phyloP scores from a whole-genome alignment of 2,113 vertebrate species.

The Onychostruthus taczanowskii region DNA sequence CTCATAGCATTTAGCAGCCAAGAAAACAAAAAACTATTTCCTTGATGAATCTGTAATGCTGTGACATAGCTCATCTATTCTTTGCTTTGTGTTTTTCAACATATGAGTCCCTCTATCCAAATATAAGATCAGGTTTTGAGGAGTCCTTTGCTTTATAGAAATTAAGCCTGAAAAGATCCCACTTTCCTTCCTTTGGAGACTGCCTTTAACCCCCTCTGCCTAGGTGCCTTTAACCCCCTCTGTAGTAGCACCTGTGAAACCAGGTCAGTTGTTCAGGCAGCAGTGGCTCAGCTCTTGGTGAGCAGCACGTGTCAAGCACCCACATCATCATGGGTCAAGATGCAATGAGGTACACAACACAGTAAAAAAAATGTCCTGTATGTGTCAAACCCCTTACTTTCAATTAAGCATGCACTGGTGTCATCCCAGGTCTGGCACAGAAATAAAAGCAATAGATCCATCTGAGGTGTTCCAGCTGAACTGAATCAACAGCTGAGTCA shows the following conservation, averaged over 20 bases:
- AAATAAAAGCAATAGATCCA: background rate
- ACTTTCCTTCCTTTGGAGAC: background rate
- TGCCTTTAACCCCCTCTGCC: background rate
- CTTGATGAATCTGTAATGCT: background rate
- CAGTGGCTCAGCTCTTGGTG: background rate
- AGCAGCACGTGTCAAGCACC: rapidly evolving
- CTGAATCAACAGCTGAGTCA: background rate
- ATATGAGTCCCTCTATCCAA: background rate
- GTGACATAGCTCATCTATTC: background rate
- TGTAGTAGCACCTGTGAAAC: background rate
- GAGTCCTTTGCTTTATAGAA: background rate
- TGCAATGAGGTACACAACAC: background rate
- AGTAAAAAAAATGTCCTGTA: background rate
- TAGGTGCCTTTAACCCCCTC: background rate
- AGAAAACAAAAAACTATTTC: background rate
- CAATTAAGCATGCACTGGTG: background rate
- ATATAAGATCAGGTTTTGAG: background rate
- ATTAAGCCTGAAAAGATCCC: background rate
- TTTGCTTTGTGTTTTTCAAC: background rate
- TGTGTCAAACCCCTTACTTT: background rate
- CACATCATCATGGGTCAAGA: background rate
- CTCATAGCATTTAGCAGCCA: background rate
- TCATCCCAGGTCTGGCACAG: background rate
- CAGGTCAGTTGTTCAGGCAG: background rate
- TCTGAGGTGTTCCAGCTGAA: background rate